A percentile compares a stretch with the other conserved stretches of the same genome.
These are phyloP conservation scores for Tortrix viridana DNA, from an alignment of 2,888 invertebrate species.

Conservation along the genomic window DNA sequence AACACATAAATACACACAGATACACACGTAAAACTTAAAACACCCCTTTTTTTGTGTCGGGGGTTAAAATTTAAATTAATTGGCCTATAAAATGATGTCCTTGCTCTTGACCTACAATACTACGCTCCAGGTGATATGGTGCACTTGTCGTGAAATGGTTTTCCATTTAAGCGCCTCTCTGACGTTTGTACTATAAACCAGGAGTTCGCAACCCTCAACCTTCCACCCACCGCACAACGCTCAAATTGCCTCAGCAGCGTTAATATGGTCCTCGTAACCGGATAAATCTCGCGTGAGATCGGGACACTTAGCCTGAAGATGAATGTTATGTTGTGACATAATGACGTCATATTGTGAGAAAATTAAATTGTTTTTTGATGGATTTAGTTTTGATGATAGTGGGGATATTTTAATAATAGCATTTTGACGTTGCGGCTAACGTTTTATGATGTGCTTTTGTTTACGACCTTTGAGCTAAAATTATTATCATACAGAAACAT, in stretches of 20 bases:
- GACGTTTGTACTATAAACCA: conserved; percentile 23
- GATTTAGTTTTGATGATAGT: conserved; percentile 4
- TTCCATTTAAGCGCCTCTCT: conserved; percentile 48
- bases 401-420: neutral
- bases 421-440: neutral
- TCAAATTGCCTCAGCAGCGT: neutral
- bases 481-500: too few species aligned
- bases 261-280: conserved; percentile 23
- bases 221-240: neutral
- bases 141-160: conserved; percentile 55
- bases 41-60: too few species aligned
- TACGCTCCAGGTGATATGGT: conserved; percentile 46
- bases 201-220: neutral
- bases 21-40: too few species aligned
- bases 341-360: conserved; percentile 13
- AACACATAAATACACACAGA: too few species aligned
- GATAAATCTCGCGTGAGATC: conserved; percentile 41
- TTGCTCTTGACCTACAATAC: conserved; percentile 47
- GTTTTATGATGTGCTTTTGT: too few species aligned
- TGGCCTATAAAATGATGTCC: too few species aligned
- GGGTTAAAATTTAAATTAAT: too few species aligned
- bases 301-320: conserved; percentile 28
- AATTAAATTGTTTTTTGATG: conserved; percentile 21
- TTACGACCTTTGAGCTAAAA: too few species aligned
- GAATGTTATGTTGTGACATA: conserved; percentile 19